Evolutionary conservation across 2,797 vertebrate genomes (phyloP).

Genomic region (Karalla daura): DNA sequence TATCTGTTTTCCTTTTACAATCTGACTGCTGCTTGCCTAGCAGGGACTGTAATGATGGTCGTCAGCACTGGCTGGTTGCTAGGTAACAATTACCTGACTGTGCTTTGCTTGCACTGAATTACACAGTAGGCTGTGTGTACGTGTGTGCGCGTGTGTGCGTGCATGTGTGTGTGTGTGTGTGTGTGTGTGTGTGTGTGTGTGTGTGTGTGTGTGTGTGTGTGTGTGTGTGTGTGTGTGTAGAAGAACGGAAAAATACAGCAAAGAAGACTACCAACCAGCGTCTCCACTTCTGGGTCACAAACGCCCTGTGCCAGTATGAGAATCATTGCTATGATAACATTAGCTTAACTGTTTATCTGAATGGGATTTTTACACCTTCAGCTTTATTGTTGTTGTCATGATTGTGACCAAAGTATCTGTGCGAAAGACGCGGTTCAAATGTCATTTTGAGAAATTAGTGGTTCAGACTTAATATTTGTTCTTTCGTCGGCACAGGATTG

Average conservation of each 20-base stretch:
- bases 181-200: constrained; percentile 40
- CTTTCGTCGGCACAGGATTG: background rate
- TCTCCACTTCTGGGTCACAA: constrained; percentile 54
- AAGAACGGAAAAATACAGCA: constrained; percentile 73
- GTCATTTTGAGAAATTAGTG: background rate
- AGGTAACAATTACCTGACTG: constrained; percentile 88
- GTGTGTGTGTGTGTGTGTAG: constrained; percentile 34
- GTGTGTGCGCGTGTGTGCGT: constrained; percentile 36
- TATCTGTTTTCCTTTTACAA: constrained; percentile 67
- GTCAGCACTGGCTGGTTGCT: constrained; percentile 86
- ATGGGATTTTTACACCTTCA: background rate
- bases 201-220: constrained; percentile 37
- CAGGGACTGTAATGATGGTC: constrained; percentile 81
- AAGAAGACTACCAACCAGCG: constrained; percentile 50
- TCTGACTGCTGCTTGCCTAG: constrained; percentile 80
- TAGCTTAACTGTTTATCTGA: constrained; percentile 14
- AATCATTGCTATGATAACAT: background rate
- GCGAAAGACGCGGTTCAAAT: background rate
- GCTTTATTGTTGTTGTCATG: background rate
- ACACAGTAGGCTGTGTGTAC: constrained; percentile 62
- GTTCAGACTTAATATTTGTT: background rate
- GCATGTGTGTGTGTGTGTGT: constrained; percentile 41
- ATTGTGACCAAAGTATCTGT: background rate
- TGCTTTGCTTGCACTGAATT: constrained; percentile 80
- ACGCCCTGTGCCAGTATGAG: constrained; percentile 17